Evolutionary conservation across 1,140 invertebrate species (phyloP), one percentile per base, ranked within the genome.

Genomic region (Mamestra configurata): DNA sequence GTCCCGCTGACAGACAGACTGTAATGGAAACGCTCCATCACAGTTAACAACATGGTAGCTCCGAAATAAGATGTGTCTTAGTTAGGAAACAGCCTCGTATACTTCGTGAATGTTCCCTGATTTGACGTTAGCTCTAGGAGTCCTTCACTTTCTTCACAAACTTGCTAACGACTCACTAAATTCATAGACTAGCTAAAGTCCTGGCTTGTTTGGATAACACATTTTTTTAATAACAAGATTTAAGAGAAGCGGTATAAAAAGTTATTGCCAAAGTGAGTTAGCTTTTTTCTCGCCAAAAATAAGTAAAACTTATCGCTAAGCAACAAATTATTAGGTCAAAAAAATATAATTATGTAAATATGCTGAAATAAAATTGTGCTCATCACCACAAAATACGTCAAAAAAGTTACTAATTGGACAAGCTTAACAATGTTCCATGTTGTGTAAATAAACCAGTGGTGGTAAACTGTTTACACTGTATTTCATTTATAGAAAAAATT

Each of bases 41-140:
- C 10, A 24, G 22, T 3, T n/a, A 51, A 18, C 3, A 31, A 31
- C 6, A 31, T 27, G 4, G 1, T 27, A 8, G 55, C 1, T 4
- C 2, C 10, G 6, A 37, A 57, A 43, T 22, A 43, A 37, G 37
- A 37, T 0, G 18, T 57, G 6, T 4, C 22, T n/a, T 13, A 15
- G 1, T 57, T 20, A 13, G 35, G 53, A 55, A 59, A 5, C 2
- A 15, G 7, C 71, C 71, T 37, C 18, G 5, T n/a, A 57, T 49
- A 7, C 22, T 75, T 57, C 71, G 59, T 75, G 71, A 75, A 75
- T 75, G 71, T 75, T 75, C 53, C n/a, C 55, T 75, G 71, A 75
- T 75, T 75, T 57, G 51, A 15, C 53, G 53, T 43, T 59, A 75
- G 53, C 8, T 10, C 53, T 57, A 75, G 15, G 15, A 18, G 53